Conservation (phyloP, 1,140 invertebrate species). For the Caenorhabditis brenneri region DNA sequence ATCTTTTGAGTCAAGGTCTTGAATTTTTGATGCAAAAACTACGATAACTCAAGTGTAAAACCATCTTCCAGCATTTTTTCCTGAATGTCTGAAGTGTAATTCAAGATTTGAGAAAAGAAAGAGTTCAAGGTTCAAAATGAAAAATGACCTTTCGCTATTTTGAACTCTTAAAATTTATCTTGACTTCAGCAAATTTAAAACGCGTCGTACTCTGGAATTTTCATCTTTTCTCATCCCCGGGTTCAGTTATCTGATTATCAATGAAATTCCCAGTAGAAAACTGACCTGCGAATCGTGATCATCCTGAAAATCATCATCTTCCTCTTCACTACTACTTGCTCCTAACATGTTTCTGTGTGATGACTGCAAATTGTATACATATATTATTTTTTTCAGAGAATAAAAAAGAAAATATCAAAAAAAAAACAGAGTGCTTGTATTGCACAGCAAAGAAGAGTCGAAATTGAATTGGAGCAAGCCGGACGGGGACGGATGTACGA, state of each 20-base stretch:
- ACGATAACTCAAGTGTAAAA: too few species aligned
- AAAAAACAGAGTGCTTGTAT: not conserved
- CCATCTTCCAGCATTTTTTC: too few species aligned
- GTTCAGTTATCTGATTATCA: too few species aligned
- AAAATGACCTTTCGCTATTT: too few species aligned
- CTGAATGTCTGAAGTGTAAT: too few species aligned
- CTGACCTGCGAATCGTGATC: constrained; percentile 57
- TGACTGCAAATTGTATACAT: not conserved
- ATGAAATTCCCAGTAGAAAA: not conserved
- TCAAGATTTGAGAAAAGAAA: too few species aligned
- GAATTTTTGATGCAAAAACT: too few species aligned
- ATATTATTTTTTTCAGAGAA: not conserved
- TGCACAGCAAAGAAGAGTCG: not conserved
- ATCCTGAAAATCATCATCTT: constrained; percentile 63
- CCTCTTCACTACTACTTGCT: constrained; percentile 68
- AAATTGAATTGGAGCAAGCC: constrained; percentile 1
- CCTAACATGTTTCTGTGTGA: constrained; percentile 59
- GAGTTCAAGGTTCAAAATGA: too few species aligned
- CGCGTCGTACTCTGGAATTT: not conserved
- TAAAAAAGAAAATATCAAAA: not conserved
- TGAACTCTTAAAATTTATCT: too few species aligned
- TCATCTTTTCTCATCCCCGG: not conserved
- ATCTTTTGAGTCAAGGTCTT: too few species aligned
- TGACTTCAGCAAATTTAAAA: too few species aligned
- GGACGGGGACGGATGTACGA: not conserved